These are phyloP conservation scores for Leistus spinibarbis DNA, from an alignment of 2,888 invertebrate genomes.

Conservation along the genomic window DNA sequence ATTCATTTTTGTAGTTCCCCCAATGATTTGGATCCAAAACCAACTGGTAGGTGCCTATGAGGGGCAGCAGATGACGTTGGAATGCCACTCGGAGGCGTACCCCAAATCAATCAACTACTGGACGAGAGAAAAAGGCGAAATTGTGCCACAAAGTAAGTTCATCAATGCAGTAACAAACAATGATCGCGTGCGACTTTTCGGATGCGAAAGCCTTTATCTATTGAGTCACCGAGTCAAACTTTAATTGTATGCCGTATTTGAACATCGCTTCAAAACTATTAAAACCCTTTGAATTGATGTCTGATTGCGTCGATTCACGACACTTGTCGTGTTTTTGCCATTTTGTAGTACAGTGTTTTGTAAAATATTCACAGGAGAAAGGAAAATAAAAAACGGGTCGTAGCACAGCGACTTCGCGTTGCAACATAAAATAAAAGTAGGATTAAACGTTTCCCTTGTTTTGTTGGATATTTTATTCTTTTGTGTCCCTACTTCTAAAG, in stretches of 20 bases:
- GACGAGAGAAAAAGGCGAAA: slow-evolving; percentile 71
- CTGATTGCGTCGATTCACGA: slow-evolving; percentile 33
- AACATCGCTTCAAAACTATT: slow-evolving; percentile 24
- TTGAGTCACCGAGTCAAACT: slow-evolving; percentile 13
- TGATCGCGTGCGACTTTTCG: background rate
- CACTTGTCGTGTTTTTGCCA: slow-evolving; percentile 21
- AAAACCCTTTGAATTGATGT: slow-evolving; percentile 31
- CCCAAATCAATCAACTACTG: slow-evolving; percentile 77
- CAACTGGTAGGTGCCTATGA: slow-evolving; percentile 72
- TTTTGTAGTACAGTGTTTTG: background rate
- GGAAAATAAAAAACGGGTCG: no score
- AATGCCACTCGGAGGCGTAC: slow-evolving; percentile 76
- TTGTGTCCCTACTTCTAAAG: background rate
- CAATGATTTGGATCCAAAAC: slow-evolving; percentile 75
- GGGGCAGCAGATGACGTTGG: slow-evolving; percentile 70
- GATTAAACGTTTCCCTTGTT: background rate
- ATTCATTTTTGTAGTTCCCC: slow-evolving; percentile 64
- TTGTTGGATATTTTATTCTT: background rate
- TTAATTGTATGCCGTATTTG: slow-evolving; percentile 31
- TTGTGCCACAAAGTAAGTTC: slow-evolving; percentile 65
- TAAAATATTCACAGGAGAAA: background rate
- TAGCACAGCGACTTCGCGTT: background rate
- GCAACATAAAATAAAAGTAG: background rate
- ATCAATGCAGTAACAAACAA: background rate
- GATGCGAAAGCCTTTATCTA: slow-evolving; percentile 16